Evolutionary conservation across 2,113 vertebrate genomes (phyloP).

Genomic region (Scortum barcoo): DNA sequence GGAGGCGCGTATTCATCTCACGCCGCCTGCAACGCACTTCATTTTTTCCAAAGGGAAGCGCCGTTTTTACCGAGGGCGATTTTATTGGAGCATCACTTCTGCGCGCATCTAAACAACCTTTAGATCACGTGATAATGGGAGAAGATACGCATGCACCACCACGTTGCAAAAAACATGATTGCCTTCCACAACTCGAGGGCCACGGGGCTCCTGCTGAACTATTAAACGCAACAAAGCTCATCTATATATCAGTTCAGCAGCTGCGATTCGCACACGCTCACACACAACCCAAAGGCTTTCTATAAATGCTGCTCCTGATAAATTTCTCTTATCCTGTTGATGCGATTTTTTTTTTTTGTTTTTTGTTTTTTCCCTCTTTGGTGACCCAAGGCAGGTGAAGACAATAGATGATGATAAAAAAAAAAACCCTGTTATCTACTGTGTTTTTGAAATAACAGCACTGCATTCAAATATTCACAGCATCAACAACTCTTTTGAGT

Average conservation of each 20-base stretch:
- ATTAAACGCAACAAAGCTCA: slow-evolving; percentile 64
- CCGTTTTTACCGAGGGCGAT: slow-evolving; percentile 37
- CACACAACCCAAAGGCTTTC: slow-evolving; percentile 61
- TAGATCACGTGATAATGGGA: slow-evolving; percentile 55
- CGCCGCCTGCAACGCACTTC: slow-evolving; percentile 2
- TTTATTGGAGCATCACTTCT: slow-evolving; percentile 33
- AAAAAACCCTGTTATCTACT: background rate
- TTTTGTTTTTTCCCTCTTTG: slow-evolving; percentile 24
- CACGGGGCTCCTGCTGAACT: slow-evolving; percentile 42
- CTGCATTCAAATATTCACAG: background rate
- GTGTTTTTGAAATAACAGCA: slow-evolving; percentile 3
- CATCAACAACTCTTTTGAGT: background rate
- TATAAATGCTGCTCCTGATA: slow-evolving; percentile 55
- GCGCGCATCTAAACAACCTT: slow-evolving; percentile 62
- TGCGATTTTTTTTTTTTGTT: slow-evolving; percentile 33
- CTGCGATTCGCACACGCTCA: slow-evolving; percentile 43
- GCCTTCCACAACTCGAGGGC: slow-evolving; percentile 57
- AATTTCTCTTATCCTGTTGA: slow-evolving; percentile 46
- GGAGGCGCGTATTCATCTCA: slow-evolving; percentile 58
- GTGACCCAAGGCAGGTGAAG: slow-evolving; percentile 31
- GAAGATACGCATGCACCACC: slow-evolving; percentile 53
- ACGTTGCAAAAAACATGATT: slow-evolving; percentile 56
- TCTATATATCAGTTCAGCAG: slow-evolving; percentile 65
- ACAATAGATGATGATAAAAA: slow-evolving; percentile 11
- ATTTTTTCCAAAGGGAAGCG: slow-evolving; percentile 7